Percentiles rank a stretch among this genome's conserved stretches.
Evolutionary conservation across 1,140 invertebrate species (phyloP).

Genomic region (Theocolax elegans): DNA sequence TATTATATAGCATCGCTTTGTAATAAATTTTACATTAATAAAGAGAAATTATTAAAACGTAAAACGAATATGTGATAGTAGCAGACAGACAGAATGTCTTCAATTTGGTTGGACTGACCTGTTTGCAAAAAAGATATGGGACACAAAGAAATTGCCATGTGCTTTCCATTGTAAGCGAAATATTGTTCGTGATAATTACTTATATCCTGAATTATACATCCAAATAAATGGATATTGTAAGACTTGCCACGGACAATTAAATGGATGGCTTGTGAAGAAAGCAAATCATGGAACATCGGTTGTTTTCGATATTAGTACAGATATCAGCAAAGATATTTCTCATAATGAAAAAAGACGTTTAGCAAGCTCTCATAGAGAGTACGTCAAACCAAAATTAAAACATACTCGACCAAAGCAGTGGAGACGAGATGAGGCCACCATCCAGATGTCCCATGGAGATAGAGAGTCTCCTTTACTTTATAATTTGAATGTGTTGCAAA

Average conservation of each 20-base stretch:
- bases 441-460: neutral
- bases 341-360: conserved; percentile 8
- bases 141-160: neutral
- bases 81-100: no score
- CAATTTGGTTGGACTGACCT: neutral
- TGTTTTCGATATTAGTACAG: neutral
- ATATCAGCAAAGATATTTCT: neutral
- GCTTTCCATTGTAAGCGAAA: neutral
- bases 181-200: neutral
- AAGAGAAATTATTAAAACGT: no score
- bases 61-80: no score
- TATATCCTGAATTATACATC: neutral
- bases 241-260: neutral
- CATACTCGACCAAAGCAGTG: neutral
- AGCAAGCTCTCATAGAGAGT: neutral
- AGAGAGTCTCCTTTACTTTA: neutral
- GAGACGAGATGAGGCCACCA: neutral
- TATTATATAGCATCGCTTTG: no score
- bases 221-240: neutral
- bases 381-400: neutral
- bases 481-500: neutral
- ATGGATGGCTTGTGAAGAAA: neutral
- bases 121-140: neutral
- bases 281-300: neutral
- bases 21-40: no score